These are phyloP conservation scores for Actenoides hombroni DNA, from an alignment of 2,113 vertebrate species.

Conservation along the genomic window DNA sequence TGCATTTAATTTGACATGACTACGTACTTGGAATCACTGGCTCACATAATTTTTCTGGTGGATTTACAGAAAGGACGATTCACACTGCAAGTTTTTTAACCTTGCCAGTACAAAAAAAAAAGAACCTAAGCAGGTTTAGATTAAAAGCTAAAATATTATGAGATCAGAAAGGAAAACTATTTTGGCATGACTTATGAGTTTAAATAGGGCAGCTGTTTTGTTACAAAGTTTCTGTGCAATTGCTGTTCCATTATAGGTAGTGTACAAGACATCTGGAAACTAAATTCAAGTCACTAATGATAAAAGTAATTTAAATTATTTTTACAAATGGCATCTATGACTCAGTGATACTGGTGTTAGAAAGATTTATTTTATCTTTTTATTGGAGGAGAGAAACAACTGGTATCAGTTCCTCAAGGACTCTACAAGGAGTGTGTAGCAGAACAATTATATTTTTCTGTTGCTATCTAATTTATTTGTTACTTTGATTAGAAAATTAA, in stretches of 20 bases:
- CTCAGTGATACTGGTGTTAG: background rate
- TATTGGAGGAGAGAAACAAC: background rate
- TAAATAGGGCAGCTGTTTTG: background rate
- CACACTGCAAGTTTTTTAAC: conserved; percentile 27
- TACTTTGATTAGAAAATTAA: background rate
- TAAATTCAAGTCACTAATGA: background rate
- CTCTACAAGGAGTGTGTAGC: background rate
- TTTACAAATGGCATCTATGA: background rate
- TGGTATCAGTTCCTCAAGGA: background rate
- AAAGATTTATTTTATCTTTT: background rate
- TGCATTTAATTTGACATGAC: background rate
- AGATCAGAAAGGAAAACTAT: background rate
- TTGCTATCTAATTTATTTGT: background rate
- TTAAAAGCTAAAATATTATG: background rate
- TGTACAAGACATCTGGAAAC: background rate
- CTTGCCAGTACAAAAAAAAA: background rate
- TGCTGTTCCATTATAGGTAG: background rate
- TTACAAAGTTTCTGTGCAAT: background rate
- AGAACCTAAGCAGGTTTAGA: background rate
- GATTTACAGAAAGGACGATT: conserved; percentile 36
- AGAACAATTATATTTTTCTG: background rate
- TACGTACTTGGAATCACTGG: background rate
- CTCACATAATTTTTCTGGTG: background rate
- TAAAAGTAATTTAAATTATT: background rate
- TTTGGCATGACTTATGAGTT: background rate